phyloP scores from a whole-genome alignment of 2,113 vertebrate species.

The Pachyramphus minor region DNA sequence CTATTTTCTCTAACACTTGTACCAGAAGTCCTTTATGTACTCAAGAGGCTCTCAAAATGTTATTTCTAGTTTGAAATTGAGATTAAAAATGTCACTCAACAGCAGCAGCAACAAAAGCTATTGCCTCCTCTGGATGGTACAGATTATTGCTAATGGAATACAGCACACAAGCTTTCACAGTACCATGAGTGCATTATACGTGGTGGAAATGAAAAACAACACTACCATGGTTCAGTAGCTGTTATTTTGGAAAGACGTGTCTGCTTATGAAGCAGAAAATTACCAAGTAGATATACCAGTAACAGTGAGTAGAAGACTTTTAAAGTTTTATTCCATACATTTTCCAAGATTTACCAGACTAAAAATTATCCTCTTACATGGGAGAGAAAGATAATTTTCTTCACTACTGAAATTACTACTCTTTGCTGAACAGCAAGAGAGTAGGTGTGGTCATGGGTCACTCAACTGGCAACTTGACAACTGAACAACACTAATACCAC shows the following conservation, averaged over 20 bases:
- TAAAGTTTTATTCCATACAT: background rate
- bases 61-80: conserved; percentile 3
- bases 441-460: accelerated
- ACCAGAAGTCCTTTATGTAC: background rate
- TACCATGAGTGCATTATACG: background rate
- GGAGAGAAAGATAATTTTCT: background rate
- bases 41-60: background rate
- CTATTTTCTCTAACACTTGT: background rate
- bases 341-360: background rate
- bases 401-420: background rate
- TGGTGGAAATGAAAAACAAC: background rate
- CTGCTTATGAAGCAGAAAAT: conserved; percentile 16
- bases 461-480: background rate
- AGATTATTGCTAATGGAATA: background rate
- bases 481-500: background rate
- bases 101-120: background rate
- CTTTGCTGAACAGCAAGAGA: background rate
- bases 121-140: background rate
- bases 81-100: conserved; percentile 56
- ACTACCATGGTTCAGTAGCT: background rate
- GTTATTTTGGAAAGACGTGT: background rate
- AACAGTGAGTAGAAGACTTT: background rate
- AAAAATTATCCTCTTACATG: background rate
- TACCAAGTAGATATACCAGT: background rate
- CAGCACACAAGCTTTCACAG: background rate